Evolutionary conservation across 2,113 vertebrate genomes (phyloP), one percentile per base, ranked within the genome.

Genomic region (Pogonocichla stellata): DNA sequence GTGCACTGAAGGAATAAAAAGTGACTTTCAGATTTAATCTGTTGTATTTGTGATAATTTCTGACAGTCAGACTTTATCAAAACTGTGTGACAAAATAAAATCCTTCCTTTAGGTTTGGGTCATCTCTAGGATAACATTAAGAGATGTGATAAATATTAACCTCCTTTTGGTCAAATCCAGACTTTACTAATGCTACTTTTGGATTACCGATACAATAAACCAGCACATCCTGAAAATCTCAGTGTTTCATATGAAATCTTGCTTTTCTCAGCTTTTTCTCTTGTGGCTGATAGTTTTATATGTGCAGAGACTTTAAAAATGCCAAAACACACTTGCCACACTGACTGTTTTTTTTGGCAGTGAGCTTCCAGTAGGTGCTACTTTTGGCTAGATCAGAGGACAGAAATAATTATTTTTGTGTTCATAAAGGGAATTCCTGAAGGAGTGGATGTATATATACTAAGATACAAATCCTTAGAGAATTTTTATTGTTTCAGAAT

Each of bases 251-350:
- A 18, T 18, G 28, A 87, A 85, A 40, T 75, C 18, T 17, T 42
- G 6, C 29, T 81, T 73, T 83, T 5, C 31, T 70, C 16, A 60
- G 9, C 12, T 67, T 83, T 84, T 81, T 26, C 4, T 51, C 10
- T 13, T 62, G 23, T 15, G 5, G 2, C 16, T 88, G n/a, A n/a
- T 43, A 51, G 20, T 57, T 38, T 57, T 65, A 18, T 53, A 5
- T 4, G 8, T 56, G 31, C 7, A 47, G 10, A 18, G 20, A n/a
- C 34, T 56, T 86, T 3, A 31, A 61, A 53, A 92, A 64, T 58
- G 6, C 3, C 40, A n/a, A 28, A 86, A 36, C 2, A 19, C 7
- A 6, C 34, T 42, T 50, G 12, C 17, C 10, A 23, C 1, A 1
- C 24, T 22, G 4, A 10, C 12, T 53, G 29, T 1, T 6, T 47